A percentile compares a stretch with the other conserved stretches of the same genome.
Conservation (phyloP, 2,888 invertebrate species). For the Cataglyphis rosenhaueri region DNA sequence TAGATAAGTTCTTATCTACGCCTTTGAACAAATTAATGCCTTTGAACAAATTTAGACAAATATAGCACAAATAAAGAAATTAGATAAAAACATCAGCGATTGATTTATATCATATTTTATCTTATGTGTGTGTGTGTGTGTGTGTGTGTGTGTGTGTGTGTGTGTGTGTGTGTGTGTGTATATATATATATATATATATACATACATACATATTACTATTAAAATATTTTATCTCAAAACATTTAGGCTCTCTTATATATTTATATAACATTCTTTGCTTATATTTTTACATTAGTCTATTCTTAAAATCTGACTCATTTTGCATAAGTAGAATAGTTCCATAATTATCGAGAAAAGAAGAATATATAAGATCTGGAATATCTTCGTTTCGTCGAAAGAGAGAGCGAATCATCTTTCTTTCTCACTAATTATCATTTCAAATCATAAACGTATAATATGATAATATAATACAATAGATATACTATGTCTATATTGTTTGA, state of each 20-base stretch:
- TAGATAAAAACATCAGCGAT: neutral
- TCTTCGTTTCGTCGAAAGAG: neutral
- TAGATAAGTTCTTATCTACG: neutral
- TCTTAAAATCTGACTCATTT: neutral
- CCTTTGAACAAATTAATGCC: too few species aligned
- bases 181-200: neutral
- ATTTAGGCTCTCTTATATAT: neutral
- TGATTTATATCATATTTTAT: neutral
- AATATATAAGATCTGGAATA: neutral
- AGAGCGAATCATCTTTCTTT: neutral
- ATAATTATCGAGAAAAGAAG: neutral
- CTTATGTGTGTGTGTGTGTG: neutral
- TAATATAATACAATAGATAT: too few species aligned
- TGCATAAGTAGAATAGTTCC: neutral
- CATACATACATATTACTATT: neutral
- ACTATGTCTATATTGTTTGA: neutral
- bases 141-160: too few species aligned
- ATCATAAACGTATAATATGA: too few species aligned
- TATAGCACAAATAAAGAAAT: neutral
- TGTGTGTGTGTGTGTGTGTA: too few species aligned
- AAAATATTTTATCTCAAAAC: neutral
- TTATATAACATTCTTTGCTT: neutral
- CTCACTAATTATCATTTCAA: neutral
- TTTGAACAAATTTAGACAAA: neutral
- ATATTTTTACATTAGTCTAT: neutral